A percentile compares a stretch with the other conserved stretches of the same genome.
Conservation (phyloP, 2,888 invertebrate species). For the Drosophila lutescens region DNA sequence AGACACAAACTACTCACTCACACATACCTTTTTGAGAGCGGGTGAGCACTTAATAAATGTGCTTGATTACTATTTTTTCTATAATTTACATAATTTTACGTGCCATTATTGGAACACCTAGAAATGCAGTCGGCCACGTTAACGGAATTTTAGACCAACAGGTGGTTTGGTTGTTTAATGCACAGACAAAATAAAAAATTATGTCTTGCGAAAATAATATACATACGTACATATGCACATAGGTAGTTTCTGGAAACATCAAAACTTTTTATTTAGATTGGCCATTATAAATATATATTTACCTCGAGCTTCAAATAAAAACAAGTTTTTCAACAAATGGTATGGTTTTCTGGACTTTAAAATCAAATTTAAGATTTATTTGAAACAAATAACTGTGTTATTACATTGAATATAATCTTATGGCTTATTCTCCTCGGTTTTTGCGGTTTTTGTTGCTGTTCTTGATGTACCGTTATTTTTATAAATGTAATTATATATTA, state of each 20-base stretch:
- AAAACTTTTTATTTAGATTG: no score
- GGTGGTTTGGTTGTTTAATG: conserved; percentile 3
- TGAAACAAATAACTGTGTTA: conserved; percentile 84
- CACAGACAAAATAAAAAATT: neutral
- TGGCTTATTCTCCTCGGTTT: conserved; percentile 39
- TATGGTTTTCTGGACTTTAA: conserved; percentile 59
- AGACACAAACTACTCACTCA: conserved; percentile 34
- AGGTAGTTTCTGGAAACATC: no score
- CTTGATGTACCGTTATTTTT: conserved; percentile 64
- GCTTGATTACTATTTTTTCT: conserved; percentile 20
- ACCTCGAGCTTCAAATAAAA: no score
- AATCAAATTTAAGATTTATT: conserved; percentile 84
- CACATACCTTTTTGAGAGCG: conserved; percentile 7
- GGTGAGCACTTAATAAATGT: conserved; percentile 42
- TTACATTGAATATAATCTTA: conserved; percentile 80
- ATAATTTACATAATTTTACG: conserved; percentile 60
- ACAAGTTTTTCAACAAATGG: neutral
- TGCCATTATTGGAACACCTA: conserved; percentile 47
- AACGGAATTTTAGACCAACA: conserved; percentile 25
- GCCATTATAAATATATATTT: no score
- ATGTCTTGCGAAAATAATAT: neutral
- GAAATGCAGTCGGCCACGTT: conserved; percentile 43
- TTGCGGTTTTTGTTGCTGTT: conserved; percentile 60
- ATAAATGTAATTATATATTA: conserved; percentile 79
- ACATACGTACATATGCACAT: no score